Base-by-base conservation (phyloP, 53 echinoderm and acorn worm genomes). In the Paracentrotus lividus region DNA sequence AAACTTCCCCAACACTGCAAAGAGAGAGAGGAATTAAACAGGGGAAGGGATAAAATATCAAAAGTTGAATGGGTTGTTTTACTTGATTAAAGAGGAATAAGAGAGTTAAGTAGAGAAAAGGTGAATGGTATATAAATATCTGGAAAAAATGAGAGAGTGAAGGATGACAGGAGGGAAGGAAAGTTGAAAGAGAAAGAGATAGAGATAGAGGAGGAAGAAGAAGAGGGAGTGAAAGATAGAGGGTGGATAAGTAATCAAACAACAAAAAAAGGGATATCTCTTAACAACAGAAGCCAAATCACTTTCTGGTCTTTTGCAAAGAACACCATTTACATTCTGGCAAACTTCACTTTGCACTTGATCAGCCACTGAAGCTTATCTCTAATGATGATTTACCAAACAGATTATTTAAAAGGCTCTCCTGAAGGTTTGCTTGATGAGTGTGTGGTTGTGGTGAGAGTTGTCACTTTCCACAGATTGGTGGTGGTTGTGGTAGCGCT, bases 321-420 rank as follows among this genome's bases (percentile, higher is more conserved):
- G 86, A 86, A 86, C 86, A 86, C 42, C n/a, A 86, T 86, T 86
- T 86, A 55, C 56, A 31, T 55, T 55, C 86, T 84, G 84, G 84
- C 84, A 45, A 84, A 84, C 84, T 86, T 86, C 86, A 86, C 56
- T 55, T 86, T 86, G 86, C 86, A 56, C 56, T 55, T 86, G 86
- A 49, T 18, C 16, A 29, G 86, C 86, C 56, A 86, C 33, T 86
- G 86, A 86, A 56, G 55, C 55, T 21, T 52, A 34, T 55, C 55
- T 27, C 26, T 86, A 56, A 86, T 86, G 86, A 86, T 86, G 86
- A 86, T 86, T 86, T 55, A 86, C 54, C 8, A 31, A 54, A 86
- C 86, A 86, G 55, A 86, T 49, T 36, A 5, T 27, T 84, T 84
- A 27, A 56, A 86, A 47, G 34, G 86, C 29, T 12, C 5, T 16